phyloP scores from a whole-genome alignment of 2,888 invertebrate genomes.

The Lepetodrilus schrolli region DNA sequence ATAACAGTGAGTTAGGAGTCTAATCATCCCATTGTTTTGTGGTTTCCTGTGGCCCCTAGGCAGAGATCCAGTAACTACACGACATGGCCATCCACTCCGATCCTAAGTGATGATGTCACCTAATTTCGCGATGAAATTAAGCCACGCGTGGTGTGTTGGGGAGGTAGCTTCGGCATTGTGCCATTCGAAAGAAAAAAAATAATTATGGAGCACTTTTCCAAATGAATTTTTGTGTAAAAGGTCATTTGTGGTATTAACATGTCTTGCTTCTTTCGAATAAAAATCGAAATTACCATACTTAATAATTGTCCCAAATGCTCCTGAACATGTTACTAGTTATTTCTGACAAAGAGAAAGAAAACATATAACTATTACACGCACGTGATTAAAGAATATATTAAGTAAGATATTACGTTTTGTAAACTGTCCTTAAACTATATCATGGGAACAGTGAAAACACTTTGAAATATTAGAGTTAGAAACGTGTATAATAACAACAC shows the following conservation, averaged over 20 bases:
- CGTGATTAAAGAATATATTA: too few relatives aligned
- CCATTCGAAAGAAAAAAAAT: not conserved
- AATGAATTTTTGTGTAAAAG: slow-evolving; percentile 27
- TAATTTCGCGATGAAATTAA: slow-evolving; percentile 26
- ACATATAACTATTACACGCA: too few relatives aligned
- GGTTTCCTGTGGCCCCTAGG: not conserved
- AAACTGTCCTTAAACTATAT: too few relatives aligned
- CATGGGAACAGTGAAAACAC: too few relatives aligned
- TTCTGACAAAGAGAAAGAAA: too few relatives aligned
- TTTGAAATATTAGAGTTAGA: too few relatives aligned
- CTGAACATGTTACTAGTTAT: too few relatives aligned
- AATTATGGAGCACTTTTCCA: slow-evolving; percentile 15
- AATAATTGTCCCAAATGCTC: too few relatives aligned
- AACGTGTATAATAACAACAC: too few relatives aligned
- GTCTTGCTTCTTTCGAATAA: not conserved
- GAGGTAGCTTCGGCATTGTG: not conserved
- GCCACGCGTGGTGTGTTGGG: not conserved
- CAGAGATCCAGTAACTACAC: not conserved
- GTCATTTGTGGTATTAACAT: not conserved
- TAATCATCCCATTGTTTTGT: slow-evolving; percentile 21
- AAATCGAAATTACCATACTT: too few relatives aligned
- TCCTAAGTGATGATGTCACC: slow-evolving; percentile 23
- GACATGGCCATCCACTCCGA: not conserved
- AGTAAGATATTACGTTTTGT: too few relatives aligned
- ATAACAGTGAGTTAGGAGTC: slow-evolving; percentile 8